Evolutionary conservation across 2,888 invertebrate genomes (phyloP).

Genomic region (Peribatodes rhomboidaria): DNA sequence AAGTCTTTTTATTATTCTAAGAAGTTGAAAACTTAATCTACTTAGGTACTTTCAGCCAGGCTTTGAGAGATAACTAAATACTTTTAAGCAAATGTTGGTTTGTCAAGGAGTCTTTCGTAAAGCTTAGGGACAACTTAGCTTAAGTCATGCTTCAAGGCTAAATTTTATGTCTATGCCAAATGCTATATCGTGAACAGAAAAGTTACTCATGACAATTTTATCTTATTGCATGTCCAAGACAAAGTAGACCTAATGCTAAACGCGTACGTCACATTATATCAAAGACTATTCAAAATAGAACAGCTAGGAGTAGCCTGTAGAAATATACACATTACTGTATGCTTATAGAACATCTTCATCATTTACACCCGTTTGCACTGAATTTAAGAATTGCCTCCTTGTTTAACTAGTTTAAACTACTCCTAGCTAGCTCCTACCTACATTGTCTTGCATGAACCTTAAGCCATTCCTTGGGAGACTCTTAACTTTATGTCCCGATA

Average conservation of each 20-base stretch:
- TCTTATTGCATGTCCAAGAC: background rate
- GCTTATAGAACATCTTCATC: constrained; percentile 11
- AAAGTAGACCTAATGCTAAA: background rate
- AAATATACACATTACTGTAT: background rate
- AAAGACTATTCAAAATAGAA: background rate
- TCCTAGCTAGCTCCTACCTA: too few relatives aligned
- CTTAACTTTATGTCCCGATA: too few relatives aligned
- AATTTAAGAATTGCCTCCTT: too few relatives aligned
- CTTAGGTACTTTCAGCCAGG: too few relatives aligned
- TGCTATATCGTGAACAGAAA: background rate
- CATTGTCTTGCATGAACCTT: too few relatives aligned
- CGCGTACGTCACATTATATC: background rate
- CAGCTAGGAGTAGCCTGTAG: constrained; percentile 7
- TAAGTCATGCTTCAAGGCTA: background rate
- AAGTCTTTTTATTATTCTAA: background rate
- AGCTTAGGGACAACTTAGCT: too few relatives aligned
- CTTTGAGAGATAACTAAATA: background rate
- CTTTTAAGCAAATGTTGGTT: too few relatives aligned
- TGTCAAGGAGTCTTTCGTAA: too few relatives aligned
- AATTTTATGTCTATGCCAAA: background rate
- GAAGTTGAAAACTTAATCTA: background rate
- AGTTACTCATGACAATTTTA: constrained; percentile 6
- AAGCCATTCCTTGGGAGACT: too few relatives aligned
- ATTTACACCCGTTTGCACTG: too few relatives aligned
- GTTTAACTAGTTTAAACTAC: too few relatives aligned